Conservation (phyloP, 30 jellyfish, hydroid and myxozoan species). For the Sanderia malayensis region DNA sequence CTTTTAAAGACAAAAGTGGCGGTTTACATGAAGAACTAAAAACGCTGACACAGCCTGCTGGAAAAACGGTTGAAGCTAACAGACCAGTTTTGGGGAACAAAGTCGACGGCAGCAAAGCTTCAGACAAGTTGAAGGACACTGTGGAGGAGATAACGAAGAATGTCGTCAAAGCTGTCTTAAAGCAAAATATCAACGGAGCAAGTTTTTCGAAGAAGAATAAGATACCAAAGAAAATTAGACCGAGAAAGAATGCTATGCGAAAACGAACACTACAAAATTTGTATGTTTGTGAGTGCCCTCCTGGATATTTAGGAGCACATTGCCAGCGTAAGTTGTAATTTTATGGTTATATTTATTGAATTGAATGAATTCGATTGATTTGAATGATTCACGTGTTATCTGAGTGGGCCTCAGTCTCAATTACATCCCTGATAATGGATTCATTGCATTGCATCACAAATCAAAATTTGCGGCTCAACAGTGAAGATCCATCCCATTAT, state of each 20-base stretch:
- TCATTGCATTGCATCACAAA: no score
- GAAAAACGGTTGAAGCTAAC: not conserved
- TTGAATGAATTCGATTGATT: no score
- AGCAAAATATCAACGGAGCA: not conserved
- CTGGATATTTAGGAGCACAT: conserved; percentile 85
- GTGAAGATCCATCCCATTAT: no score
- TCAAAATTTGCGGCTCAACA: no score
- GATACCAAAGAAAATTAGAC: not conserved
- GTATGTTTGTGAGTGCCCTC: conserved; percentile 79
- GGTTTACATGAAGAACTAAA: conserved; percentile 26
- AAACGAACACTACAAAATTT: conserved; percentile 79
- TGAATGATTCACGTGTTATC: no score
- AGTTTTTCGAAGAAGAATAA: not conserved
- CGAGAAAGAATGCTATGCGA: conserved; percentile 13
- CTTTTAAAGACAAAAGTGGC: conserved; percentile 25
- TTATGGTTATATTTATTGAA: no score
- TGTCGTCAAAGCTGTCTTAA: conserved; percentile 56
- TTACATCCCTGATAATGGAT: no score
- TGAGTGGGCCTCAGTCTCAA: no score
- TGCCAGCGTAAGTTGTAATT: conserved; percentile 75
- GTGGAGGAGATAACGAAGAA: conserved; percentile 57
- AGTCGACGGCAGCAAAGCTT: not conserved
- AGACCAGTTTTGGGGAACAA: not conserved
- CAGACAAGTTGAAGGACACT: conserved; percentile 38
- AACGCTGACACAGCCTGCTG: not conserved